Conservation (phyloP, 2,113 vertebrate species). For the Protomyctophum bolini region DNA sequence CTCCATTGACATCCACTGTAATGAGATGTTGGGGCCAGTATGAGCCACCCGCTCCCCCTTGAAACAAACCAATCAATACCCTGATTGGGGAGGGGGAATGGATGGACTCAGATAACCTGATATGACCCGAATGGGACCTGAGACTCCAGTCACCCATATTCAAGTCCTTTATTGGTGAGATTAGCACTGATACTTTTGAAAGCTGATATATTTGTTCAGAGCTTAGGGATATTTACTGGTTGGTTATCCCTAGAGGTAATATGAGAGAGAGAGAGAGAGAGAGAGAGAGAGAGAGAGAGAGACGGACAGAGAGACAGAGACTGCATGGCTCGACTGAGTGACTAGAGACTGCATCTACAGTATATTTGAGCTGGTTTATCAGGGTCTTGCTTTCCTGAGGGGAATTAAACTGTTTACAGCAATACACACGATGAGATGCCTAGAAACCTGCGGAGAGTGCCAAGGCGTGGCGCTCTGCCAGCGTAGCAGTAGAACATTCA, state of each 20-base stretch:
- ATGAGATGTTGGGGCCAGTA: constrained; percentile 28
- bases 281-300: neutral
- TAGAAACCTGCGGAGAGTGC: constrained; percentile 54
- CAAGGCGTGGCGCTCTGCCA: constrained; percentile 57
- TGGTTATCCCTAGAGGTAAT: constrained; percentile 10
- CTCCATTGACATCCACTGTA: constrained; percentile 46
- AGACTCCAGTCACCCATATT: constrained; percentile 4
- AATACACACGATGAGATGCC: constrained; percentile 32
- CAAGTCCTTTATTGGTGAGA: constrained; percentile 16
- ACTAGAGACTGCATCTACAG: constrained; percentile 41
- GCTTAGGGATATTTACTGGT: constrained; percentile 37
- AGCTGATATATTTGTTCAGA: constrained; percentile 21
- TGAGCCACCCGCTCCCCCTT: constrained; percentile 39
- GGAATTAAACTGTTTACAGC: constrained; percentile 48
- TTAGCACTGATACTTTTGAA: constrained; percentile 10
- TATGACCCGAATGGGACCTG: constrained; percentile 4
- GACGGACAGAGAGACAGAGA: neutral
- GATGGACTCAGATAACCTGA: neutral
- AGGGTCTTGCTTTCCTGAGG: constrained; percentile 50
- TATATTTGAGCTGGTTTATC: constrained; percentile 50
- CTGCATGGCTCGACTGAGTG: constrained; percentile 17
- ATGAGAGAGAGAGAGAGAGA: neutral
- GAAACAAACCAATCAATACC: constrained; percentile 49
- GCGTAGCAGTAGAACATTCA: constrained; percentile 27
- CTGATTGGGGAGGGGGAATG: neutral